Evolutionary conservation across 2,888 invertebrate genomes (phyloP), one percentile per base, ranked within the genome.

Genomic region (Itoplectis maculator): DNA sequence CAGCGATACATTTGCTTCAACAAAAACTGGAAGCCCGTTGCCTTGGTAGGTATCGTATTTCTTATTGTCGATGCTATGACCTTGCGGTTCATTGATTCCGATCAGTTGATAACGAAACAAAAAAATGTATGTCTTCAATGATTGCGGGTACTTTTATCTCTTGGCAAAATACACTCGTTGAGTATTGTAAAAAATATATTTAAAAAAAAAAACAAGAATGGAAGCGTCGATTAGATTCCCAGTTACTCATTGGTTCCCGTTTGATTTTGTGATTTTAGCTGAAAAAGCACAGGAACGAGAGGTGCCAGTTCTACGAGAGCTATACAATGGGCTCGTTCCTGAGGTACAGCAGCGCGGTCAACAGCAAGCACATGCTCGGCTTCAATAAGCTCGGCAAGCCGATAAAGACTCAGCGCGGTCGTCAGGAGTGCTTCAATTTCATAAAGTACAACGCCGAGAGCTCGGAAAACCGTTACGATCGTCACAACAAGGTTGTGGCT

Each of bases 1-100:
- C 94, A 95, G 92, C 95, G 95, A 94, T 96, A 95, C 94, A 95
- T 96, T 90, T 96, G 96, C 94, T 96, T 96, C 95, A 96, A 95
- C 93, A 94, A 94, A 93, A 95, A 95, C 88, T 95, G 96, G 94
- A 95, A 95, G 93, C 94, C 96, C 91, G 95, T 96, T 88, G 96
- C 96, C 94, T 94, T 95, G 94, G 95, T 95, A 93, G 94, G 90
- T 90, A 80, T 74, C 75, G 90, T 90, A 80, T 74, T 75, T 29
- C 29, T 29, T 29, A 5, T 29, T 29, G 3, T 5, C 29, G 29
- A 2, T 29, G 29, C 5, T 5, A 29, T 29, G 20, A 11, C 23
- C 11, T 54, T 13, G 23, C 23, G 23, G 23, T 54, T 51, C 18
- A 51, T 51, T 51, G 49, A 51, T 51, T 51, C 9, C 9, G 20